Percentiles rank a stretch among this genome's conserved stretches.
Evolutionary conservation across 2,113 vertebrate species (phyloP).

Genomic region (Phycodurus eques): DNA sequence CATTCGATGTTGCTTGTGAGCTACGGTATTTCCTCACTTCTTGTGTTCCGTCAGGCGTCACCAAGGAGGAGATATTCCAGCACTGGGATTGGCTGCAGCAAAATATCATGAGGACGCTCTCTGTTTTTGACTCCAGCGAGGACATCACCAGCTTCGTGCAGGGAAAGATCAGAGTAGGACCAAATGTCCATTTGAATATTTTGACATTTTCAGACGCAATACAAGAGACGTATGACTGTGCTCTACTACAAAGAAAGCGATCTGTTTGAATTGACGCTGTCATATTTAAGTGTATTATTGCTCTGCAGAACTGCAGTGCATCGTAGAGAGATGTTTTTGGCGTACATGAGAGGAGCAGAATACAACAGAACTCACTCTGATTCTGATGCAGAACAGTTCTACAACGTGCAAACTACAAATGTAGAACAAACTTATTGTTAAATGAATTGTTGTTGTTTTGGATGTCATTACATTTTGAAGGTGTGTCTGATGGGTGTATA

Average conservation of each 20-base stretch:
- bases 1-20: not conserved
- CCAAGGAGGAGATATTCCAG: constrained; percentile 88
- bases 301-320: too few species aligned
- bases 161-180: constrained; percentile 91
- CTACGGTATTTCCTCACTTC: not conserved
- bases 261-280: too few species aligned
- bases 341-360: too few species aligned
- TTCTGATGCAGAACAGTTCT: not conserved
- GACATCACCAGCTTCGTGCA: constrained; percentile 98
- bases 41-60: constrained; percentile 76
- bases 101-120: constrained; percentile 93
- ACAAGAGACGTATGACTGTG: not conserved
- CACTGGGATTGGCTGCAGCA: constrained; percentile 97
- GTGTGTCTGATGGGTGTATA: too few species aligned
- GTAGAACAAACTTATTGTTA: too few species aligned
- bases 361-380: too few species aligned
- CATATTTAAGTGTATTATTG: too few species aligned
- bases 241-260: not conserved
- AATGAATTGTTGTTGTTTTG: too few species aligned
- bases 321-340: too few species aligned
- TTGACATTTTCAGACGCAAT: not conserved
- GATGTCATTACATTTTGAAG: not conserved
- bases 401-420: too few species aligned
- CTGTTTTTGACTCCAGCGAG: constrained; percentile 94
- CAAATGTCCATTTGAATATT: not conserved